These are phyloP conservation scores for Nymphalis io DNA, from an alignment of 1,140 invertebrate species.

Conservation along the genomic window DNA sequence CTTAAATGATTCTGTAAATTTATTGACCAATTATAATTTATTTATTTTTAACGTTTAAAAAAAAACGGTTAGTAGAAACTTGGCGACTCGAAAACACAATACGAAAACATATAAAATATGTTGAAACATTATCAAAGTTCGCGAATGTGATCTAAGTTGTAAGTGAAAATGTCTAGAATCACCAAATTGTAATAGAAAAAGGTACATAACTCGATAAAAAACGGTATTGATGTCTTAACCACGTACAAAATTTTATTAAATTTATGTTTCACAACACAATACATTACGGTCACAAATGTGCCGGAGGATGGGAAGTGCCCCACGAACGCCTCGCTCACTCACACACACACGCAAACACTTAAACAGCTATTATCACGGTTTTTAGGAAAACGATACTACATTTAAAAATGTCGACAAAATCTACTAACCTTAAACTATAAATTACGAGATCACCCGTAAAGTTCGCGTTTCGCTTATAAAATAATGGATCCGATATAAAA, in stretches of 20 bases:
- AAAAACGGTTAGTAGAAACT: constrained; percentile 1
- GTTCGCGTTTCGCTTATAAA: constrained; percentile 65
- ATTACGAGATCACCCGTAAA: constrained; percentile 67
- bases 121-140: too few species aligned
- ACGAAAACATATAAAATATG: background rate
- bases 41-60: background rate
- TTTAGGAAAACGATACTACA: constrained; percentile 63
- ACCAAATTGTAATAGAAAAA: constrained; percentile 26
- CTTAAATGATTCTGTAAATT: too few species aligned
- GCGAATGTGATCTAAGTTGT: too few species aligned
- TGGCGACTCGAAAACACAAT: constrained; percentile 4
- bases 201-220: constrained; percentile 18
- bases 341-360: constrained; percentile 65
- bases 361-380: constrained; percentile 77
- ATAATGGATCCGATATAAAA: constrained; percentile 37
- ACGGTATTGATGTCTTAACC: constrained; percentile 38
- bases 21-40: too few species aligned
- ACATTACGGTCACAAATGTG: constrained; percentile 51
- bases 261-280: constrained; percentile 50
- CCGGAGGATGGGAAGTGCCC: constrained; percentile 72
- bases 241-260: constrained; percentile 34
- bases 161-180: constrained; percentile 1
- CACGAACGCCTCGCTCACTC: constrained; percentile 67
- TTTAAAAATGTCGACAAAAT: constrained; percentile 70
- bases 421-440: constrained; percentile 70